Percentiles rank a stretch among this genome's conserved stretches.
Conservation (phyloP, 2,113 vertebrate species). For the Procavia capensis region DNA sequence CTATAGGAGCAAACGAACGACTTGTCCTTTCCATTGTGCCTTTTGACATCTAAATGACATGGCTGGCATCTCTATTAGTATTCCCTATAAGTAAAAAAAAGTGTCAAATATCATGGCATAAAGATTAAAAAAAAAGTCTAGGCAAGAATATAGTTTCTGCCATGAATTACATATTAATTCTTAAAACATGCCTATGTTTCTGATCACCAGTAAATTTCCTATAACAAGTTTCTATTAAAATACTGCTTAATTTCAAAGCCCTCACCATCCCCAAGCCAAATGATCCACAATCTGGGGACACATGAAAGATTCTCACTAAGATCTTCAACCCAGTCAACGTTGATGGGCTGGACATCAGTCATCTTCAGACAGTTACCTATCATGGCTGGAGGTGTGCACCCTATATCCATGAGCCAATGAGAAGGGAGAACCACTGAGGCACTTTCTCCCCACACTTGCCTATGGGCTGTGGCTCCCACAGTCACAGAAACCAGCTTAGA, state of each 20-base stretch:
- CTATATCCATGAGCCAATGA: not conserved
- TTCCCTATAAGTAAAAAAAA: not conserved
- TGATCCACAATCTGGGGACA: not conserved
- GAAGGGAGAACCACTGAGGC: not conserved
- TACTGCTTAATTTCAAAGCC: not conserved
- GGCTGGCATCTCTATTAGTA: not conserved
- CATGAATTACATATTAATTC: not conserved
- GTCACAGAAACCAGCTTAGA: not conserved
- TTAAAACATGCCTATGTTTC: conserved; percentile 3
- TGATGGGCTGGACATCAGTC: not conserved
- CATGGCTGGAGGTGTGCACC: not conserved
- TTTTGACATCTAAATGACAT: not conserved
- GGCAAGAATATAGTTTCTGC: not conserved
- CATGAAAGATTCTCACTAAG: not conserved
- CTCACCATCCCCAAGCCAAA: not conserved
- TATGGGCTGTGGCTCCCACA: not conserved
- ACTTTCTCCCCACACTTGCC: not conserved
- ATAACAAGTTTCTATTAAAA: not conserved
- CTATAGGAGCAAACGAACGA: not conserved
- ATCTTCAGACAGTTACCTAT: not conserved
- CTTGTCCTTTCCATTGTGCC: not conserved
- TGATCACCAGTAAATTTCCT: not conserved
- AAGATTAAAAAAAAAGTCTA: not conserved
- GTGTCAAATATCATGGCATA: not conserved
- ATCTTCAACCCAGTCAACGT: not conserved